Evolutionary conservation across 2,797 vertebrate genomes (phyloP), one percentile per base, ranked within the genome.

Genomic region (Melanotaenia maccullochi): DNA sequence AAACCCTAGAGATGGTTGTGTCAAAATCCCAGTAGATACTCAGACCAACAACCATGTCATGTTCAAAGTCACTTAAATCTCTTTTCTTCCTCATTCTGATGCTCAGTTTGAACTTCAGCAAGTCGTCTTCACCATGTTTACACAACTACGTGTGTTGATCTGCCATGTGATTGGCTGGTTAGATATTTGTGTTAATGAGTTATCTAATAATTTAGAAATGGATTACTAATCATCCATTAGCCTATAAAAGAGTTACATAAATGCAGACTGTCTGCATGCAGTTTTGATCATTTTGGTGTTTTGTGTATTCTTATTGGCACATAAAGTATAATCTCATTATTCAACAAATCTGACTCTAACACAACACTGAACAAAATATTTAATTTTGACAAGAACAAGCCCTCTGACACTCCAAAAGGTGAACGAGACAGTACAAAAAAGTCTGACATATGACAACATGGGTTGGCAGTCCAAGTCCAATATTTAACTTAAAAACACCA

Each of bases 311-410:
- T 30, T 16, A 28, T 12, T 28, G 12, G 24, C 13, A 55, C 52
- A 55, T 11, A 12, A 55, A 28, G 12, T 5, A 54, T 2, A 12
- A 25, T 13, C 24, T 51, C 47, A 51, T 51, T 7, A 16, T 8
- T 28, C 3, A 28, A 54, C 58, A 47, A 38, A 55, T 38, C 1
- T 32, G 28, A 22, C 18, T 60, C 16, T 68, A 49, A 79, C 84
- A 36, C 28, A 64, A 72, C 3, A 3, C 82, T 85, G 68, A 87
- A 86, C 79, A 91, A 91, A 90, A 89, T 89, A 87, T 93, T 91
- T 91, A 91, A 89, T 92, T 84, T 80, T 49, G 72, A 87, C 82
- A 89, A 77, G 77, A 47, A 87, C 82, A 82, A 54, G 65, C 85
- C 68, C 71, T 87, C 76, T 35, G 72, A 65, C n/a, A 57, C 69